These are phyloP conservation scores for Thaleichthys pacificus DNA, from an alignment of 2,797 vertebrate genomes.

Conservation along the genomic window DNA sequence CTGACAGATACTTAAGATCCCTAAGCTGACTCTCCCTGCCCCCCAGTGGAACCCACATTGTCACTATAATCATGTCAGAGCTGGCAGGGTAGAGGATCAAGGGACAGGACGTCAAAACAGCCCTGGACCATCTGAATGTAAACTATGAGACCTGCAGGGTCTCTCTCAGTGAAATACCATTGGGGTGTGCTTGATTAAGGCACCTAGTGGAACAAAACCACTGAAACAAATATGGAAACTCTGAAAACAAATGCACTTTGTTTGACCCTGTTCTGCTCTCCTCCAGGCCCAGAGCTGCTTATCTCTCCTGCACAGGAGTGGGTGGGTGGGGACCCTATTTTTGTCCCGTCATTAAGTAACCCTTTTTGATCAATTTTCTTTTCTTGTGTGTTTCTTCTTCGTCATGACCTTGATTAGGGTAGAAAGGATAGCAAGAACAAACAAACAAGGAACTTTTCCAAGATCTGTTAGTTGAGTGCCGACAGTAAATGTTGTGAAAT, in stretches of 20 bases:
- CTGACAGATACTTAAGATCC: conserved; percentile 3
- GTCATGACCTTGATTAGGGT: background rate
- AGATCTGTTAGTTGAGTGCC: background rate
- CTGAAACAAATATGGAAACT: background rate
- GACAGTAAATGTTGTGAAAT: background rate
- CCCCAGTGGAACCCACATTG: too few species aligned
- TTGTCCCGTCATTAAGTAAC: background rate
- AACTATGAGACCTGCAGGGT: background rate
- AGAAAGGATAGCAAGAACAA: background rate
- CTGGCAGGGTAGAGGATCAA: background rate
- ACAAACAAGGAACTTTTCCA: background rate
- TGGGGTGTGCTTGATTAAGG: background rate
- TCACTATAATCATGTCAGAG: too few species aligned
- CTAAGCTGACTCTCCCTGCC: too few species aligned
- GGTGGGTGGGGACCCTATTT: background rate
- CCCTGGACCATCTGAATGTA: conserved; percentile 15
- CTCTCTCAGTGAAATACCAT: too few species aligned
- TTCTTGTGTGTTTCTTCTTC: background rate
- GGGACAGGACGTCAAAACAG: background rate
- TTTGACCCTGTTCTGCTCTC: background rate
- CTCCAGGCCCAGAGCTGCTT: conserved; percentile 14
- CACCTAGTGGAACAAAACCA: background rate
- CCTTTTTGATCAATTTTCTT: background rate
- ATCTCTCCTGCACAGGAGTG: conserved; percentile 13
- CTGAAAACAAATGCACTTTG: too few species aligned